Evolutionary conservation across 2,797 vertebrate genomes (phyloP).

Genomic region (Hafferia zeledoni): DNA sequence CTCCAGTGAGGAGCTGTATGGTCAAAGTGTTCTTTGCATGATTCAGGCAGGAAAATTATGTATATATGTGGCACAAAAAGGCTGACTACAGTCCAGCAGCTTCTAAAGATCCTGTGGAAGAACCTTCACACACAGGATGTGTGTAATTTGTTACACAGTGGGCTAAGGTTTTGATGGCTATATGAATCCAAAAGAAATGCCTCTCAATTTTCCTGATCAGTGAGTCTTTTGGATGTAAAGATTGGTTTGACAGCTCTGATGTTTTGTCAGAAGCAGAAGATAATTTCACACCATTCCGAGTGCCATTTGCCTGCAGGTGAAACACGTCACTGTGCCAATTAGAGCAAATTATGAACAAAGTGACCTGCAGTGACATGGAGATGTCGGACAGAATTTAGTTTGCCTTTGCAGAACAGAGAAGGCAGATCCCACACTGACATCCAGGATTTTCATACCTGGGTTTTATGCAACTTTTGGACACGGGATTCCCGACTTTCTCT

Average conservation of each 20-base stretch:
- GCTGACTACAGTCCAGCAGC: background rate
- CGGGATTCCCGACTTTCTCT: background rate
- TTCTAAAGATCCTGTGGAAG: background rate
- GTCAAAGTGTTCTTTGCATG: background rate
- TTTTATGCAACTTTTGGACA: background rate
- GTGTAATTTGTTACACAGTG: background rate
- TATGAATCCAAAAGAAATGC: background rate
- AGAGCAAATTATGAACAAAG: background rate
- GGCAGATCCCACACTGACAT: background rate
- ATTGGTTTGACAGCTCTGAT: background rate
- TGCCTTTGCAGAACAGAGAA: background rate
- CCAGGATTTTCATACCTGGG: background rate
- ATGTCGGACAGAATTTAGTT: background rate
- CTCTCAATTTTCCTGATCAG: background rate
- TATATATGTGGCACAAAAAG: background rate
- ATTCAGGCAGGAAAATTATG: background rate
- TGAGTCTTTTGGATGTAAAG: background rate
- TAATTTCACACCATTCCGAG: background rate
- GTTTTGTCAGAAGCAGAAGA: background rate
- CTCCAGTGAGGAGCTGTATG: background rate
- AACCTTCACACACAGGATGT: background rate
- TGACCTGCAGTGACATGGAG: background rate
- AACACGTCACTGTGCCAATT: background rate
- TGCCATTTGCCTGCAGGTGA: slow-evolving; percentile 12
- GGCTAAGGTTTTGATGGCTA: background rate